phyloP scores from a whole-genome alignment of 1,140 invertebrate species.

The Lepeophtheirus salmonis region DNA sequence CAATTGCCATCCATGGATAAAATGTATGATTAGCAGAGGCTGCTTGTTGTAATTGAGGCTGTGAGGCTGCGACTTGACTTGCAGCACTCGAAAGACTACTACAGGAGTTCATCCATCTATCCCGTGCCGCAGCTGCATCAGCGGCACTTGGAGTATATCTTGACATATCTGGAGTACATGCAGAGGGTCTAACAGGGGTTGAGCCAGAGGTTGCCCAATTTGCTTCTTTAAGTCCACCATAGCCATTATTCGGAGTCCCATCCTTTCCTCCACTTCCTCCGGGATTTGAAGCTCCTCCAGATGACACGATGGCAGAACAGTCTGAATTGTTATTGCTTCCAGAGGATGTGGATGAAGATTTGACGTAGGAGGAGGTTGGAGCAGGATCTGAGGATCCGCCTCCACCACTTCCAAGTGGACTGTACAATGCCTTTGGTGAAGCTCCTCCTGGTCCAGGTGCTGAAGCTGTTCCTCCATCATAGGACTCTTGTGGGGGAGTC shows the following conservation, averaged over 20 bases:
- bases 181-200: conserved; percentile 49
- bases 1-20: conserved; percentile 95
- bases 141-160: conserved; percentile 20
- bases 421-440: conserved; percentile 18
- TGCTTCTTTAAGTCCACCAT: no score
- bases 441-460: conserved; percentile 23
- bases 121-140: conserved; percentile 5
- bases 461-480: conserved; percentile 21
- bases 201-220: not conserved
- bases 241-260: not conserved
- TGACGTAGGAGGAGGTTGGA: not conserved
- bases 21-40: conserved; percentile 62
- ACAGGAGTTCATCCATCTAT: conserved; percentile 18
- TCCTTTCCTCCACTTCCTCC: not conserved
- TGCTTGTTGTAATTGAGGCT: conserved; percentile 64
- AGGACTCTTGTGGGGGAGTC: conserved; percentile 42
- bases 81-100: conserved; percentile 26
- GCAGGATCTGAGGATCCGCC: not conserved
- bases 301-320: not conserved
- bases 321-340: not conserved
- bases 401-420: not conserved
- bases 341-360: not conserved
- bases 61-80: conserved; percentile 44
- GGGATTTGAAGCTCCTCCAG: no score
- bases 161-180: conserved; percentile 52